Conservation (phyloP, 2,888 invertebrate species). For the Adelphocoris suturalis region DNA sequence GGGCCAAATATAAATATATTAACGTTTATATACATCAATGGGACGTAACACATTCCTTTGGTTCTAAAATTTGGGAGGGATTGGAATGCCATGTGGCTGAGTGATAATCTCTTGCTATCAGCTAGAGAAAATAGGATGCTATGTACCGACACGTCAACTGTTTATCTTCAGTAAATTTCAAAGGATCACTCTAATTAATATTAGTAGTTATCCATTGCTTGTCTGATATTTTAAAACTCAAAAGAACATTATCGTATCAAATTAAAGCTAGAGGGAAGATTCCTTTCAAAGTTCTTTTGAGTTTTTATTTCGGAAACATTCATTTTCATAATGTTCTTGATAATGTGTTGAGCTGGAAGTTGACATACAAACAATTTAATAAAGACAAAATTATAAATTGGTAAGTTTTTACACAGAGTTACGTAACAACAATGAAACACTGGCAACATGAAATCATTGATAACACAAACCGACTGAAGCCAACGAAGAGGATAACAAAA, state of each 20-base stretch:
- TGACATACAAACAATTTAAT: background rate
- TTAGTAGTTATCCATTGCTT: background rate
- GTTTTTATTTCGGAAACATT: background rate
- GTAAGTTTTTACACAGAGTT: background rate
- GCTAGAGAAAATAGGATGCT: slow-evolving; percentile 55
- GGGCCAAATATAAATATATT: slow-evolving; percentile 71
- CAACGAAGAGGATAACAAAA: slow-evolving; percentile 10
- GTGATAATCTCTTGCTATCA: slow-evolving; percentile 62
- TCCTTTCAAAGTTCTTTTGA: slow-evolving; percentile 36
- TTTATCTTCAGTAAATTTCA: slow-evolving; percentile 16
- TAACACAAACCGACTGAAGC: background rate
- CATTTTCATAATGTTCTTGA: background rate
- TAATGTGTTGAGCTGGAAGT: slow-evolving; percentile 11
- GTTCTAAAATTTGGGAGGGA: slow-evolving; percentile 69
- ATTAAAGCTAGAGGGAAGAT: slow-evolving; percentile 50
- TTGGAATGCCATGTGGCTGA: slow-evolving; percentile 66
- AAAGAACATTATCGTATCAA: slow-evolving; percentile 54
- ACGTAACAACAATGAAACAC: slow-evolving; percentile 27
- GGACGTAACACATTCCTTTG: slow-evolving; percentile 71
- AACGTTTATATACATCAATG: slow-evolving; percentile 70
- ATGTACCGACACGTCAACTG: slow-evolving; percentile 32
- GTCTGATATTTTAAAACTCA: slow-evolving; percentile 16
- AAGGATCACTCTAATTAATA: background rate
- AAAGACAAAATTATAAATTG: background rate
- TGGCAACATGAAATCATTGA: slow-evolving; percentile 30